Evolutionary conservation across 2,888 invertebrate species (phyloP).

Genomic region (Sinohyriopsis cumingii): DNA sequence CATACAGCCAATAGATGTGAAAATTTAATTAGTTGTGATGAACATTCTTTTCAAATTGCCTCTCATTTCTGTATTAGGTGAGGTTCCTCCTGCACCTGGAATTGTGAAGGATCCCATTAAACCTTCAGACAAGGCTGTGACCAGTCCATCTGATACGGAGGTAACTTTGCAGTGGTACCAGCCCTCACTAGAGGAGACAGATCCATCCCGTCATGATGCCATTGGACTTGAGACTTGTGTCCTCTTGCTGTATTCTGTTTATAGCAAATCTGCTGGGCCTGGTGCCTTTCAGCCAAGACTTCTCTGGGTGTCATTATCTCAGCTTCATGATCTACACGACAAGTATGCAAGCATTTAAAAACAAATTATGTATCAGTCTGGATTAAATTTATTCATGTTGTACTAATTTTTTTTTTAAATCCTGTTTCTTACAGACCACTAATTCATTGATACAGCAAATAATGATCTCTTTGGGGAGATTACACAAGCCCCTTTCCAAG

Average conservation of each 20-base stretch:
- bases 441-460: too few species aligned
- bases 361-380: constrained; percentile 2
- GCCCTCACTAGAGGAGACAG: constrained; percentile 56
- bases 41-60: background rate
- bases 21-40: background rate
- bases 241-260: constrained; percentile 56
- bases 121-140: constrained; percentile 48
- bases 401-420: too few species aligned
- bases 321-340: constrained; percentile 62
- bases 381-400: background rate
- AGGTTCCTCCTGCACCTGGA: constrained; percentile 49
- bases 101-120: constrained; percentile 32
- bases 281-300: constrained; percentile 37
- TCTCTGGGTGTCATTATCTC: constrained; percentile 56
- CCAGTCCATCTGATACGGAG: constrained; percentile 53
- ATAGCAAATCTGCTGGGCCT: constrained; percentile 37
- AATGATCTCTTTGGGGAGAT: too few species aligned
- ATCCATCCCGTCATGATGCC: constrained; percentile 47
- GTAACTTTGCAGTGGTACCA: constrained; percentile 67
- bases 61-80: constrained; percentile 16
- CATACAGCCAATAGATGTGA: background rate
- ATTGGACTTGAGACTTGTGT: constrained; percentile 45
- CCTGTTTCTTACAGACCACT: too few species aligned
- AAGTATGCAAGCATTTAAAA: constrained; percentile 43
- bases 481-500: too few species aligned